phyloP scores from a whole-genome alignment of 2,113 vertebrate species.

The Papio anubis region DNA sequence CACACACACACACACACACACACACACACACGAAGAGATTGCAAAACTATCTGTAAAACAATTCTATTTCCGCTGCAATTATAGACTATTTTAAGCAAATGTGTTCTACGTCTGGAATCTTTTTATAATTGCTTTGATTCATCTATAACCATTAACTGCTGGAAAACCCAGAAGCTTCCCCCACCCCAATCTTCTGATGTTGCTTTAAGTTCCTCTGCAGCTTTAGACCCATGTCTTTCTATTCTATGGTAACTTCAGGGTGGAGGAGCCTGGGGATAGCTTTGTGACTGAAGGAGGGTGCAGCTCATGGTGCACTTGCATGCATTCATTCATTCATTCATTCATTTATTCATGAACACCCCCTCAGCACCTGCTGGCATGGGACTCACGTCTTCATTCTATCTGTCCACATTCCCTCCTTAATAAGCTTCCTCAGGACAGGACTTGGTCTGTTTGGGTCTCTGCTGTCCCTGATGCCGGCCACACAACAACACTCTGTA shows the following conservation, averaged over 20 bases:
- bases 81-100: background rate
- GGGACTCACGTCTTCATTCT: fast-evolving
- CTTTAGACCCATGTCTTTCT: background rate
- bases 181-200: background rate
- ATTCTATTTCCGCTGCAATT: background rate
- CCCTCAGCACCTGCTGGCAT: background rate
- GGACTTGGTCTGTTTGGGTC: background rate
- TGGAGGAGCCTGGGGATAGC: background rate
- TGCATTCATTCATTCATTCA: background rate
- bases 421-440: background rate
- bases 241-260: background rate
- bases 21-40: background rate
- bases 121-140: background rate
- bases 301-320: fast-evolving
- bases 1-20: background rate
- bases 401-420: background rate
- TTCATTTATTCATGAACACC: too few relatives aligned
- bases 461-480: background rate
- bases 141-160: background rate
- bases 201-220: background rate
- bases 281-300: background rate
- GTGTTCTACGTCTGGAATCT: background rate
- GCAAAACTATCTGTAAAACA: background rate
- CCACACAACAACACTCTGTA: background rate
- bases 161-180: fast-evolving